phyloP scores from a whole-genome alignment of 2,797 vertebrate genomes.

The Danio albolineatus region DNA sequence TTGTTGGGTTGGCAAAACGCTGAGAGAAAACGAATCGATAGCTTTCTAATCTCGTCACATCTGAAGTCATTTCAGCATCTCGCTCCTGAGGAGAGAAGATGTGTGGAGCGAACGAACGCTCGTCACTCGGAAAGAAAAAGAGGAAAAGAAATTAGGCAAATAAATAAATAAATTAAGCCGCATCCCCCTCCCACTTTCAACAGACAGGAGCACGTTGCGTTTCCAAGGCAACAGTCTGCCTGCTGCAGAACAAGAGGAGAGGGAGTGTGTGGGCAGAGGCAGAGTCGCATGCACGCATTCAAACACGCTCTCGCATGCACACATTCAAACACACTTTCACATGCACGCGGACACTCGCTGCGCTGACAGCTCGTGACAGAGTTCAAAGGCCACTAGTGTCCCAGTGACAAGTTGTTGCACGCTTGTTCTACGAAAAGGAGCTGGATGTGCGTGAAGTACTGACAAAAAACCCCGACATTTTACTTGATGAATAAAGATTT shows the following conservation, averaged over 20 bases:
- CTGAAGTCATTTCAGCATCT: conserved; percentile 12
- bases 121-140: conserved; percentile 20
- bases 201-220: conserved; percentile 74
- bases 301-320: background rate
- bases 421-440: conserved; percentile 13
- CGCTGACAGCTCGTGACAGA: background rate
- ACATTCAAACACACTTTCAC: background rate
- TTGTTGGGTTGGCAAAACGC: background rate
- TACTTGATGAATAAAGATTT: background rate
- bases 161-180: conserved; percentile 63
- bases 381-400: conserved; percentile 37
- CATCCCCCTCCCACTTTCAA: conserved; percentile 72
- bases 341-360: background rate
- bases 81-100: conserved; percentile 27
- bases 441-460: background rate
- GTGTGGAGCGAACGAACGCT: background rate
- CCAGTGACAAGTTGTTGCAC: conserved; percentile 36
- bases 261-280: conserved; percentile 74
- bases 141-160: conserved; percentile 60
- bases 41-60: conserved; percentile 14
- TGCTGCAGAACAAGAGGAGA: conserved; percentile 76
- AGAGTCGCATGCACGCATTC: conserved; percentile 32
- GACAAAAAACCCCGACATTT: background rate
- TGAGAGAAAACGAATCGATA: background rate
- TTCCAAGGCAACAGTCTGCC: conserved; percentile 85